Evolutionary conservation across 2,888 invertebrate genomes (phyloP), one percentile per base, ranked within the genome.

Genomic region (Heteropelma amictum): DNA sequence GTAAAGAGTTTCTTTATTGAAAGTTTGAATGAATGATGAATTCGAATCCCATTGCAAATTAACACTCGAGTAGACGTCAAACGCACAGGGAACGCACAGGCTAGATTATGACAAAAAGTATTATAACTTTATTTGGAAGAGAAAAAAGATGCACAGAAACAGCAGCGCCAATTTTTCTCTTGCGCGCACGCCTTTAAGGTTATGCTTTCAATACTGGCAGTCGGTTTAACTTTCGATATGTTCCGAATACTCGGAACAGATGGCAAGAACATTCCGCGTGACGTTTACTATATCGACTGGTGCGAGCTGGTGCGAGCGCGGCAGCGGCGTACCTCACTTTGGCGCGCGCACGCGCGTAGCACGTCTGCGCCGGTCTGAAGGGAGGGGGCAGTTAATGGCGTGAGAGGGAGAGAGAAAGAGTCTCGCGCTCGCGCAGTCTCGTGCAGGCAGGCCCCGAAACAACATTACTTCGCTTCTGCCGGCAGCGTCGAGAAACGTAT

Each of bases 31-130:
- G 71, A 21, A 30, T 51, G n/a, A n/a, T 23, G 28, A 51, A 71
- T 51, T 17, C 47, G 19, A 67, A 33, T 71, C 40, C 61, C 71
- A 71, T 76, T 5, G 71, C 47, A 53, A 47, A 35, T 49, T 51
- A 30, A 19, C 38, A 45, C 45, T 63, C 14, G 30, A 19, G 28
- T 47, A 65, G 49, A 60, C 65, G 65, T 72, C 72, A 65, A 65
- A 64, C 21, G 35, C 51, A 35, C 23, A 33, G 12, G n/a, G n/a
- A n/a, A n/a, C n/a, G n/a, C n/a, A 56, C 47, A 61, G 23, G 28
- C 45, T 53, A 58, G 30, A 45, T 26, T 40, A 12, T n/a, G 30
- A 40, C 3, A n/a, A 40, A 65, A 64, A 45, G 21, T 42, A 42
- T 65, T 65, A 45, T 8, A 30, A 30, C 28, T 38, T 33, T 33